These are phyloP conservation scores for Botia almorhae DNA, from an alignment of 2,797 vertebrate species.

Conservation along the genomic window DNA sequence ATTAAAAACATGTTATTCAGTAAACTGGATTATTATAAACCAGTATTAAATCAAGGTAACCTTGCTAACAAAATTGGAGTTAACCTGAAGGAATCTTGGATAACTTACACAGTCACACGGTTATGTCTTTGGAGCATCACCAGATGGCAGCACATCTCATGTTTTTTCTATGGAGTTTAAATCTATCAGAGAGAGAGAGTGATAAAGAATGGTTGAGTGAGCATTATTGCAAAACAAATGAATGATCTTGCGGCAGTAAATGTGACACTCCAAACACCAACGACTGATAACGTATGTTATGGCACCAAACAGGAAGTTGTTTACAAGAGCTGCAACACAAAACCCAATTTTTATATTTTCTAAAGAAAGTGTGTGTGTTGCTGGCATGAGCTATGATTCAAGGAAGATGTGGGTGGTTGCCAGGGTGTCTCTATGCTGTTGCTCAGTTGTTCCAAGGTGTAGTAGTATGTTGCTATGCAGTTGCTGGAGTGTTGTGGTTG, in stretches of 20 bases:
- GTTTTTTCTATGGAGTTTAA: neutral
- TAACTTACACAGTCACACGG: too few relatives aligned
- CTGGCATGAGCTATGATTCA: neutral
- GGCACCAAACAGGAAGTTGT: neutral
- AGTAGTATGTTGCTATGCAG: too few relatives aligned
- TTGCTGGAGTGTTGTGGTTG: too few relatives aligned
- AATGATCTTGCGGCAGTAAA: slow-evolving; percentile 33
- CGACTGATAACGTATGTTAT: neutral
- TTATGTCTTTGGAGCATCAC: neutral
- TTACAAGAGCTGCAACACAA: neutral
- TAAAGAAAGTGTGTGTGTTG: neutral
- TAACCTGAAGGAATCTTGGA: too few relatives aligned
- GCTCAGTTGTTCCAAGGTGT: neutral
- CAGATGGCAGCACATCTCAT: slow-evolving; percentile 16
- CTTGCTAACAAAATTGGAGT: too few relatives aligned
- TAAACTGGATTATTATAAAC: too few relatives aligned
- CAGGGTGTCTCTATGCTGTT: too few relatives aligned
- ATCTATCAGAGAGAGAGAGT: neutral
- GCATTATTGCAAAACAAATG: slow-evolving; percentile 30
- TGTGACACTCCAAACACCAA: neutral
- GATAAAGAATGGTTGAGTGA: slow-evolving; percentile 15
- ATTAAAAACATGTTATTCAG: too few relatives aligned
- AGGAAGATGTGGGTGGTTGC: neutral
- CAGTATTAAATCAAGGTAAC: too few relatives aligned
- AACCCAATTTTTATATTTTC: neutral